Percentiles rank a stretch among this genome's conserved stretches.
phyloP scores from a whole-genome alignment of 2,797 vertebrate genomes.

The Cynodonichthys magdalenae region DNA sequence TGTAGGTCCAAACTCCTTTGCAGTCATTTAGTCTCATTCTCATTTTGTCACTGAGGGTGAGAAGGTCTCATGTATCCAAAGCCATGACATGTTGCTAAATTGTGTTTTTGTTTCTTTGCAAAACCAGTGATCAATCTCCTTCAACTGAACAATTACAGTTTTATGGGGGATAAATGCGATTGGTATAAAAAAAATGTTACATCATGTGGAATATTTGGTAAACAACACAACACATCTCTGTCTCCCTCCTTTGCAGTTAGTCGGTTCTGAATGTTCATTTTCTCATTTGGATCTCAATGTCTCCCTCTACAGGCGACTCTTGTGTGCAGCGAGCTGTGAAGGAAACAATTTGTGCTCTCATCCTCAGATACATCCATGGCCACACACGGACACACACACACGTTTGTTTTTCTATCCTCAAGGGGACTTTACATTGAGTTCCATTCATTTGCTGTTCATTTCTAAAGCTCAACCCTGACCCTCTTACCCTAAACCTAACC shows the following conservation, averaged over 20 bases:
- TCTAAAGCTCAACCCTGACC: no score
- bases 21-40: constrained; percentile 36
- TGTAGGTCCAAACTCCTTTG: constrained; percentile 43
- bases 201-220: constrained; percentile 11
- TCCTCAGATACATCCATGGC: constrained; percentile 50
- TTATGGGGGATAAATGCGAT: constrained; percentile 1
- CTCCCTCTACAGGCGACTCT: constrained; percentile 70
- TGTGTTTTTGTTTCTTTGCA: neutral
- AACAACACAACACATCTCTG: constrained; percentile 11
- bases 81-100: constrained; percentile 4
- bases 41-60: constrained; percentile 12
- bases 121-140: neutral
- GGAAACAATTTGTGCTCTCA: constrained; percentile 55
- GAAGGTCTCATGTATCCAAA: neutral
- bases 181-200: constrained; percentile 21
- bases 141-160: neutral
- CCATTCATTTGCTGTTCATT: no score
- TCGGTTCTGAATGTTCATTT: constrained; percentile 38
- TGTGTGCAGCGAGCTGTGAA: constrained; percentile 75
- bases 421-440: no score
- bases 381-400: constrained; percentile 26
- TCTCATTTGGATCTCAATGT: constrained; percentile 48
- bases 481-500: no score
- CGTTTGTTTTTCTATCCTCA: neutral
- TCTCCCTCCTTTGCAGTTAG: constrained; percentile 19